Percentiles rank a stretch among this genome's conserved stretches.
These are phyloP conservation scores for Agrenia bidenticulata DNA, from an alignment of 2,888 invertebrate genomes.

Conservation along the genomic window DNA sequence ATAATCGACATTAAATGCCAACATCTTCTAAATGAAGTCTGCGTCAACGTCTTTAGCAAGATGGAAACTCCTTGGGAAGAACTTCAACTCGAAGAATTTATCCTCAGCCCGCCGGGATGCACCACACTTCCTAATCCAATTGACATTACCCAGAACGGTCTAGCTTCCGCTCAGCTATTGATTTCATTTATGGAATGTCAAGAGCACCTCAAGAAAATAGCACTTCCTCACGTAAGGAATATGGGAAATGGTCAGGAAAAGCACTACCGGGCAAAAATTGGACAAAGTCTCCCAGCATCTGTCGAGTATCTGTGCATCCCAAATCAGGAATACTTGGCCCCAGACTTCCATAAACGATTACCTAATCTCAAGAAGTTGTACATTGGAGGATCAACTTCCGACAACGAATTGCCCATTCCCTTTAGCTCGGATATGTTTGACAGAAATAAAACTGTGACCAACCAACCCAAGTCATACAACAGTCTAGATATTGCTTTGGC, in stretches of 20 bases:
- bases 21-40: background rate
- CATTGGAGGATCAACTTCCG: slow-evolving; percentile 21
- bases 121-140: background rate
- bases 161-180: slow-evolving; percentile 14
- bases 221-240: slow-evolving; percentile 32
- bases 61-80: slow-evolving; percentile 3
- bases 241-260: slow-evolving; percentile 3
- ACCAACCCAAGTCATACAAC: background rate
- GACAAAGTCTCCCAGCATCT: background rate
- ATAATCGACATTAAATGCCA: background rate
- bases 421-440: slow-evolving; percentile 5
- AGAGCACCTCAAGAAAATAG: slow-evolving; percentile 15
- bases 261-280: slow-evolving; percentile 7
- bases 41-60: background rate
- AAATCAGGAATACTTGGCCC: slow-evolving; percentile 26
- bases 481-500: background rate
- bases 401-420: background rate
- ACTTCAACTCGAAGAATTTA: slow-evolving; percentile 5
- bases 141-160: background rate
- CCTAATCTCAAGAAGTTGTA: slow-evolving; percentile 21
- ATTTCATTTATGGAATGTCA: slow-evolving; percentile 30
- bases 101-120: background rate
- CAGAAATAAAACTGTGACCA: background rate
- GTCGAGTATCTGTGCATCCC: slow-evolving; percentile 28
- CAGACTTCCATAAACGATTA: slow-evolving; percentile 28